These are phyloP conservation scores for Lerista edwardsae DNA, from an alignment of 2,797 vertebrate species.

Conservation along the genomic window DNA sequence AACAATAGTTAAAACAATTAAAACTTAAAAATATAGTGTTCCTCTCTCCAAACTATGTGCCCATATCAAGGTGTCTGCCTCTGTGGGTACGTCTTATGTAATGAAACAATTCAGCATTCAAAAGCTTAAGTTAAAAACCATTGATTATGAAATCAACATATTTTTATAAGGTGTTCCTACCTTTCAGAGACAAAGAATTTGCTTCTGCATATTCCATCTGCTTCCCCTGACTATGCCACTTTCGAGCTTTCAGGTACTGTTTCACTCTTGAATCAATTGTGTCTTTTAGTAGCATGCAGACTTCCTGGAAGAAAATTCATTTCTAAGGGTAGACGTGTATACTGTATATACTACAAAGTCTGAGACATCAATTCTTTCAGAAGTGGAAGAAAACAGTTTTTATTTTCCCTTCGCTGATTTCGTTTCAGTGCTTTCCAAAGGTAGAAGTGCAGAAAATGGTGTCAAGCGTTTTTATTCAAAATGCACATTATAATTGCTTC, in stretches of 20 bases:
- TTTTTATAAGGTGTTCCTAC: conserved; percentile 73
- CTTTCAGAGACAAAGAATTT: conserved; percentile 81
- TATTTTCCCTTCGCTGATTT: too few species aligned
- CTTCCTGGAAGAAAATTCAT: conserved; percentile 81
- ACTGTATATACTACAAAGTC: neutral
- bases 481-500: too few species aligned
- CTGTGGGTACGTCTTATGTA: too few species aligned
- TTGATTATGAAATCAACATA: neutral
- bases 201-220: conserved; percentile 77
- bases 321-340: neutral
- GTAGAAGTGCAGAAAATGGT: too few species aligned
- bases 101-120: neutral
- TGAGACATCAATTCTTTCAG: conserved; percentile 32
- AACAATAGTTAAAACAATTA: too few species aligned
- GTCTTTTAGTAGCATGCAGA: conserved; percentile 85
- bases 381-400: too few species aligned
- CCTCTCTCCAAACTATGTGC: too few species aligned
- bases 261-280: conserved; percentile 86
- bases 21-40: too few species aligned
- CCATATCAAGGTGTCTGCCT: neutral
- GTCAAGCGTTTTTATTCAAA: too few species aligned
- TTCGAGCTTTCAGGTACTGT: conserved; percentile 79
- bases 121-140: neutral
- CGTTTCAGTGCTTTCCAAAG: too few species aligned
- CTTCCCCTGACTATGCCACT: conserved; percentile 77